phyloP scores from a whole-genome alignment of 2,888 invertebrate genomes.

The Geophilus truncorum region DNA sequence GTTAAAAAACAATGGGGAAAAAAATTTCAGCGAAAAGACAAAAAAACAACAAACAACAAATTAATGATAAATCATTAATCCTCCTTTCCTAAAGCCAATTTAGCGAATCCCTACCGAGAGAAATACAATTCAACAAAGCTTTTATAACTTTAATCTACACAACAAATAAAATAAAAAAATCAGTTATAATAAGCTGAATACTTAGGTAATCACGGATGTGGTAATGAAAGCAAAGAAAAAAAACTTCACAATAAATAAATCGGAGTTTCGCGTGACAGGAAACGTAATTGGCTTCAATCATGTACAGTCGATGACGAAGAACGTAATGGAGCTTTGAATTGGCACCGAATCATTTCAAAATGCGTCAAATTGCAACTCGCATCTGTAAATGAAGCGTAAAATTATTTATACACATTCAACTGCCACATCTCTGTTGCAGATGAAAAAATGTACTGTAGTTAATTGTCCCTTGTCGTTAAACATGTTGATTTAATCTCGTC shows the following conservation, averaged over 20 bases:
- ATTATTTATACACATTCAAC: background rate
- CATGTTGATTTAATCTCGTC: conserved; percentile 4
- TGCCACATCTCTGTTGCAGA: background rate
- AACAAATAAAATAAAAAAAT: background rate
- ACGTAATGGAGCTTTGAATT: background rate
- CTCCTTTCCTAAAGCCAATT: no score
- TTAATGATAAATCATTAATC: no score
- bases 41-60: no score
- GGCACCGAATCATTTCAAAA: background rate
- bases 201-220: background rate
- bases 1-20: no score
- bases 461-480: conserved; percentile 9
- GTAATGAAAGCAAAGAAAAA: background rate
- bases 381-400: background rate
- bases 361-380: background rate
- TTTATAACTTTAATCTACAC: no score
- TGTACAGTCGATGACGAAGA: background rate
- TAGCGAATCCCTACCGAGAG: no score
- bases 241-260: background rate
- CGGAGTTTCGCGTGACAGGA: background rate
- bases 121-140: no score
- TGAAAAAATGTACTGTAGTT: background rate
- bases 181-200: background rate
- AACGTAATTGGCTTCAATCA: conserved; percentile 1
- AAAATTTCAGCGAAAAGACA: no score